Evolutionary conservation across 2,888 invertebrate genomes (phyloP), one percentile per base, ranked within the genome.

Genomic region (Cantharis lateralis): DNA sequence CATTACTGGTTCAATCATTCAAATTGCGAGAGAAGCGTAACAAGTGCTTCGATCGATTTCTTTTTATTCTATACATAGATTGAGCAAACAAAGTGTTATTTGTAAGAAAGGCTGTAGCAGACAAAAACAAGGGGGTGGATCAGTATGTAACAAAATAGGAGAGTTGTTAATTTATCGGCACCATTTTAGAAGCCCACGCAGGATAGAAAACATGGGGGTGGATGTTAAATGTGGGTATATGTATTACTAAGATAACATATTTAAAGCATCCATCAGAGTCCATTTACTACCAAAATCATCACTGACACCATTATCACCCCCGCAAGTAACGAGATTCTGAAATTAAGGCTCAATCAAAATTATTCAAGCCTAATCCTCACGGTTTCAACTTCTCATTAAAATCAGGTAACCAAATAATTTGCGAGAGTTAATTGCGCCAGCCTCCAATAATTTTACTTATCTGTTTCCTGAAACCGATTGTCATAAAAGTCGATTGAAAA

Each of bases 91-190:
- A 68, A 16, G 68, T 18, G 18, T 66, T 68, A 72, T 68, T 72
- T 72, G n/a, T 18, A 72, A 24, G 68, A 72, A 68, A 72, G 48
- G 64, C 64, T 66, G 48, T 15, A 18, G 61, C n/a, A 64, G 72
- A 68, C 72, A 62, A 66, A 61, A 72, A 72, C 48, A 72, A 68
- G 72, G 48, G 72, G 72, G 72, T 68, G 66, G 72, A 72, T 72
- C 66, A 48, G 26, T 4, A 32, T 15, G 32, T 48, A 66, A 72
- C 48, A 64, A 68, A 64, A 61, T 72, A 68, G 24, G 18, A 66
- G 18, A 66, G n/a, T 20, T 66, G 16, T 66, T 66, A 20, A 15
- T 20, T 66, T 66, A 66, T 66, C 64, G 64, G 18, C 48, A 48
- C 16, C 18, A 16, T 66, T 66, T 20, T 13, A 66, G 63, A 16